Evolutionary conservation across 2,888 invertebrate species (phyloP), one percentile per base, ranked within the genome.

Genomic region (Cryptocephalus moraei): DNA sequence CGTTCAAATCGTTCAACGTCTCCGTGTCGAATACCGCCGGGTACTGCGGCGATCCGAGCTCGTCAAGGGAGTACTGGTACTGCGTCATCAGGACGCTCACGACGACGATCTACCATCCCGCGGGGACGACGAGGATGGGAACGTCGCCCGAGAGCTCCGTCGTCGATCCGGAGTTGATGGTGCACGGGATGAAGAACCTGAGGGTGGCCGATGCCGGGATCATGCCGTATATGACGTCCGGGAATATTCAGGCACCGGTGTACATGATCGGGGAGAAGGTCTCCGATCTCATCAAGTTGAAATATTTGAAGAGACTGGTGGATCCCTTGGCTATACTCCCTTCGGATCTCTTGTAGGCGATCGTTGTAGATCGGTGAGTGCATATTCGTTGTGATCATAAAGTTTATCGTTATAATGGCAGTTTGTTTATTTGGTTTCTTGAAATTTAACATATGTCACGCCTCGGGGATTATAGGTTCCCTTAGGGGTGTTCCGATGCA

Each of bases 191-290:
- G n/a, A 55, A 67, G 8, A 62, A 67, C 1, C 63, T 79, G 12
- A 65, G 78, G 41, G 76, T 79, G 0, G 69, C 70, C 2, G 78
- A 78, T 54, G 73, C 73, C 8, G 75, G 76, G 36, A 64, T 77
- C 6, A 75, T 78, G 67, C 79, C 78, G 0, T 60, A 60, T 8
- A 69, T 76, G 41, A 69, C 73, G 0, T 69, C 70, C 0, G 77
- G 75, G 0, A 75, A 78, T 57, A 68, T 73, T 0, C 74, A 75
- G 41, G 76, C 75, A 1, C 72, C 71, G 0, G 69, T 72, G 39
- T 71, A 68, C 38, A 76, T 76, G 75, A 72, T 77, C n/a, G 78
- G 72, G 0, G 78, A 78, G 56, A 77, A 76, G 54, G 74, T 70
- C 0, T 67, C 76, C 0, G 75, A 73, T 52, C 62, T 73, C 59